Percentiles rank a stretch among this genome's conserved stretches.
These are phyloP conservation scores for Anagrus nilaparvatae DNA, from an alignment of 1,140 invertebrate genomes.

Conservation along the genomic window DNA sequence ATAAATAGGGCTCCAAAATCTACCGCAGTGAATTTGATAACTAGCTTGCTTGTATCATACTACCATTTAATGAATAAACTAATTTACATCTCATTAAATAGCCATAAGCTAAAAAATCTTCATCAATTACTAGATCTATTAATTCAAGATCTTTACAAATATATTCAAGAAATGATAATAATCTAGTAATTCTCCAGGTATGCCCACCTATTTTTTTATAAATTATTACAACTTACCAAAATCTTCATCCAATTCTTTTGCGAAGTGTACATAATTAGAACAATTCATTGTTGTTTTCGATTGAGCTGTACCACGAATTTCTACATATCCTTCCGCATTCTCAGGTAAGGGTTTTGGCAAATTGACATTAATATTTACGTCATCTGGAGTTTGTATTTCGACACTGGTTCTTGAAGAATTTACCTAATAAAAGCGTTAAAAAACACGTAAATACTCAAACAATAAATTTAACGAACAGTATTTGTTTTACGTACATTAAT, in stretches of 20 bases:
- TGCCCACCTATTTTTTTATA: no score
- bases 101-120: no score
- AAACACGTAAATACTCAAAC: background rate
- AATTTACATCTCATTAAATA: no score
- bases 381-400: conserved; percentile 30
- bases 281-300: conserved; percentile 30
- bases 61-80: no score
- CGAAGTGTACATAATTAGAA: conserved; percentile 21
- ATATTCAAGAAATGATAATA: no score
- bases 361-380: conserved; percentile 26
- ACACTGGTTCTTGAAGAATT: conserved; percentile 25
- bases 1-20: no score
- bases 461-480: background rate
- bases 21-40: no score
- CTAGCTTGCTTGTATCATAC: no score
- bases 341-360: conserved; percentile 23
- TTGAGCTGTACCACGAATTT: conserved; percentile 29
- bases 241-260: conserved; percentile 18
- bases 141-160: no score
- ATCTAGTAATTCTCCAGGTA: no score
- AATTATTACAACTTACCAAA: conserved; percentile 26
- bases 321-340: conserved; percentile 26
- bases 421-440: conserved; percentile 19
- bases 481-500: conserved; percentile 20
- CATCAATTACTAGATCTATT: no score